These are phyloP conservation scores for Amiota mariae DNA, from an alignment of 2,888 invertebrate species.

Conservation along the genomic window DNA sequence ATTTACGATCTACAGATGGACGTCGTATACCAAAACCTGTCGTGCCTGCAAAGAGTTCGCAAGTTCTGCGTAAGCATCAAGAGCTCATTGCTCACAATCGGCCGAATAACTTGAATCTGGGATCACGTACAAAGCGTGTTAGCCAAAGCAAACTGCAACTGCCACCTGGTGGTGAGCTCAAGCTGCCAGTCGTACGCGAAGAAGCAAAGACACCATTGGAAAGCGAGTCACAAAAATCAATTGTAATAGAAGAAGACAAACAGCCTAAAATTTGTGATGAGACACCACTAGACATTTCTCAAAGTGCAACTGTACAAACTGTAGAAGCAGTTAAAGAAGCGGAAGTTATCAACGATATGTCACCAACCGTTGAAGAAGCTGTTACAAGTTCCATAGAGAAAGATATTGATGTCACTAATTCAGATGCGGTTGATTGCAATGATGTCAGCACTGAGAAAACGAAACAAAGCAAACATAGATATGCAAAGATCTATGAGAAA, in stretches of 20 bases:
- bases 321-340: constrained; percentile 23
- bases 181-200: constrained; percentile 55
- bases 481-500: constrained; percentile 70
- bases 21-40: constrained; percentile 65
- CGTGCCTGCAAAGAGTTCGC: constrained; percentile 67
- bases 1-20: constrained; percentile 59
- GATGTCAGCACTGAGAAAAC: constrained; percentile 51
- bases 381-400: not conserved
- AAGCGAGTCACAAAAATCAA: constrained; percentile 31
- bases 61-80: constrained; percentile 68
- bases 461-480: constrained; percentile 64
- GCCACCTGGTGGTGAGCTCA: constrained; percentile 16
- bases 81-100: constrained; percentile 53
- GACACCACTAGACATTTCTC: not conserved
- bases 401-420: not conserved
- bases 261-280: not conserved
- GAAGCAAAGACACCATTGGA: constrained; percentile 58
- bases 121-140: constrained; percentile 35
- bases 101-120: constrained; percentile 42
- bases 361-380: not conserved
- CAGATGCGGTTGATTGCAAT: constrained; percentile 31
- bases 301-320: not conserved
- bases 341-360: constrained; percentile 30
- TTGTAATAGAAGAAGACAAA: not conserved
- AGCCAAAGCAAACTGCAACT: constrained; percentile 28